Evolutionary conservation across 2,797 vertebrate species (phyloP).

Genomic region (Trachurus trachurus): DNA sequence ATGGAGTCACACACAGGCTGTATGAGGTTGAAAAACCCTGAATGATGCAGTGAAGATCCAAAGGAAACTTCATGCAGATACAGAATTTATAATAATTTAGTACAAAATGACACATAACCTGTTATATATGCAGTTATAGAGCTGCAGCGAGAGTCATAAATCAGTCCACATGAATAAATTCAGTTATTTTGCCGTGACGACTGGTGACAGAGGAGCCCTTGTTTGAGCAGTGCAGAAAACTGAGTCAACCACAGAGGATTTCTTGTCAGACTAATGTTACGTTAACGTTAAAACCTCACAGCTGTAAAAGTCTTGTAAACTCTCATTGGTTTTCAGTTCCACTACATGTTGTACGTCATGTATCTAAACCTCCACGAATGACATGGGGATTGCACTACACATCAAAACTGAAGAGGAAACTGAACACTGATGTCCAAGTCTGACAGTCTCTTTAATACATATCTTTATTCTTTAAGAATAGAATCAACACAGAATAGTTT

Average conservation of each 20-base stretch:
- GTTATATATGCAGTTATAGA: slow-evolving; percentile 11
- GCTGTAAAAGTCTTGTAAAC: slow-evolving; percentile 13
- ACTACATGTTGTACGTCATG: slow-evolving; percentile 9
- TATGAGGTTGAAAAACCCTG: background rate
- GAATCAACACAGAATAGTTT: slow-evolving; percentile 82
- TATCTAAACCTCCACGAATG: slow-evolving; percentile 4
- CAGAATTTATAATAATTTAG: background rate
- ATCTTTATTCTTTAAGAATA: slow-evolving; percentile 89
- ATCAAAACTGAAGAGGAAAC: slow-evolving; percentile 1
- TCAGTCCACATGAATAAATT: slow-evolving; percentile 19
- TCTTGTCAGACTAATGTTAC: slow-evolving; percentile 6
- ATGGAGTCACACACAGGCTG: background rate
- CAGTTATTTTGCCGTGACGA: slow-evolving; percentile 1
- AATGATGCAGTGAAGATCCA: background rate
- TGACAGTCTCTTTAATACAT: slow-evolving; percentile 77
- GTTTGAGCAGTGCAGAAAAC: background rate
- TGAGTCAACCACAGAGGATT: background rate
- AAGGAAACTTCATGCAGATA: background rate
- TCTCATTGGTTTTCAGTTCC: background rate
- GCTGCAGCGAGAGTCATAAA: slow-evolving; percentile 22
- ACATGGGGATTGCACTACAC: background rate
- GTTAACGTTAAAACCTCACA: slow-evolving; percentile 11
- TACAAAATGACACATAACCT: slow-evolving; percentile 16
- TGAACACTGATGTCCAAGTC: slow-evolving; percentile 17
- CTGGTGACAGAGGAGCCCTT: slow-evolving; percentile 14